Conservation (phyloP, 2,797 vertebrate genomes). For the Chloroceryle amazona region DNA sequence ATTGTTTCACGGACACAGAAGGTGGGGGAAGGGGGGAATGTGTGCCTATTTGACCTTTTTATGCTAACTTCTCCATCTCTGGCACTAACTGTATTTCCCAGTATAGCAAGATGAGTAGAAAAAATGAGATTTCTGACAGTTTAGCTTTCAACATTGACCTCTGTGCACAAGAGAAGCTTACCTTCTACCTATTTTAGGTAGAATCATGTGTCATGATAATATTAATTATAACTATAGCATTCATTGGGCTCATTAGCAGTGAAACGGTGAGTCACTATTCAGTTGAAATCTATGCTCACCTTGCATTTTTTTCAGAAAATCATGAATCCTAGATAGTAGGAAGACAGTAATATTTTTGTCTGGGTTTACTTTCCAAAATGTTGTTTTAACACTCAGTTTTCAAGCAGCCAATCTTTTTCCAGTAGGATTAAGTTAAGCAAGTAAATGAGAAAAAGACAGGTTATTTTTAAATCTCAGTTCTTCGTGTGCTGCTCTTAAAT, state of each 20-base stretch:
- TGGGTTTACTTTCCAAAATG: not conserved
- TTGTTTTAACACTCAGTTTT: not conserved
- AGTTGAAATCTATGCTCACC: not conserved
- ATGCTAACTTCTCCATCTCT: not conserved
- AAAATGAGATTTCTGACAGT: not conserved
- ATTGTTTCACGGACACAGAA: not conserved
- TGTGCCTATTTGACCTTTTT: not conserved
- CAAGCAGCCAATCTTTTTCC: not conserved
- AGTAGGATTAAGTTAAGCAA: not conserved
- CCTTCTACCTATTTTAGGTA: not conserved
- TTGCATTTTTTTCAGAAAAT: conserved; percentile 1
- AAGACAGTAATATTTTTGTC: no score
- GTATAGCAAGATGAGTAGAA: not conserved
- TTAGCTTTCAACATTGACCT: not conserved
- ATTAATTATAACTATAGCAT: not conserved
- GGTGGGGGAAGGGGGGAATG: not conserved
- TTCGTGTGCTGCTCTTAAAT: not conserved
- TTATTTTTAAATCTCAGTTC: not conserved
- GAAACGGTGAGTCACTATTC: not conserved
- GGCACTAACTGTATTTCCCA: not conserved
- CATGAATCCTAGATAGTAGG: not conserved
- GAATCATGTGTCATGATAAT: not conserved
- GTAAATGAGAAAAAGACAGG: not conserved
- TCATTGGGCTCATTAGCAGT: not conserved
- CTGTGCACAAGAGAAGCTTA: not conserved